Evolutionary conservation across 2,888 invertebrate genomes (phyloP).

Genomic region (Lycophotia porphyrea): DNA sequence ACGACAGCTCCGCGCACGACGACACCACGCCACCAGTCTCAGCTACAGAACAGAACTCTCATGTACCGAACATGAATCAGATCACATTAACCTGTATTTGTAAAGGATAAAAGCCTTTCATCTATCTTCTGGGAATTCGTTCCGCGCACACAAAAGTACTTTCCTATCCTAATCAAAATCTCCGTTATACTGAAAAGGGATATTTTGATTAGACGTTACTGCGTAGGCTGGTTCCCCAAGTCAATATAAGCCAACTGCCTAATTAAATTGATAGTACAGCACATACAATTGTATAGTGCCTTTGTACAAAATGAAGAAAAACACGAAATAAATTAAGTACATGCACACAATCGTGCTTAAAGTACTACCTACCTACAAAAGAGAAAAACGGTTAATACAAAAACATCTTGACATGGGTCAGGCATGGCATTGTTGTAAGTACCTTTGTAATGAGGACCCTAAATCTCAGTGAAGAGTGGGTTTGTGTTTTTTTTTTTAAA

Average conservation of each 20-base stretch:
- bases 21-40: slow-evolving; percentile 92
- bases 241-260: slow-evolving; percentile 19
- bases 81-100: slow-evolving; percentile 32
- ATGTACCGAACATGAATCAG: slow-evolving; percentile 2
- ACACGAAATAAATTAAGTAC: slow-evolving; percentile 49
- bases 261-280: slow-evolving; percentile 35
- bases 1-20: slow-evolving; percentile 93
- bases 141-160: slow-evolving; percentile 30
- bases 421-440: slow-evolving; percentile 69
- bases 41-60: slow-evolving; percentile 78
- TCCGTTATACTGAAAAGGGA: slow-evolving; percentile 30
- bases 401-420: slow-evolving; percentile 75
- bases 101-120: slow-evolving; percentile 32
- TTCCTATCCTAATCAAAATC: slow-evolving; percentile 49
- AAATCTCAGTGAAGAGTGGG: slow-evolving; percentile 64
- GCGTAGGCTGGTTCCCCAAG: slow-evolving; percentile 16
- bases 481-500: slow-evolving; percentile 61
- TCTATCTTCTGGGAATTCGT: slow-evolving; percentile 30
- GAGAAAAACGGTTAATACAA: slow-evolving; percentile 69
- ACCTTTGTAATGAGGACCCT: slow-evolving; percentile 67
- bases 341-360: slow-evolving; percentile 47
- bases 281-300: neutral
- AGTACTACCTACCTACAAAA: slow-evolving; percentile 57
- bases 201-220: slow-evolving; percentile 36
- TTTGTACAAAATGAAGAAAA: slow-evolving; percentile 30